These are phyloP conservation scores for Drosophila mulleri DNA, from an alignment of 2,888 invertebrate genomes.

Conservation along the genomic window DNA sequence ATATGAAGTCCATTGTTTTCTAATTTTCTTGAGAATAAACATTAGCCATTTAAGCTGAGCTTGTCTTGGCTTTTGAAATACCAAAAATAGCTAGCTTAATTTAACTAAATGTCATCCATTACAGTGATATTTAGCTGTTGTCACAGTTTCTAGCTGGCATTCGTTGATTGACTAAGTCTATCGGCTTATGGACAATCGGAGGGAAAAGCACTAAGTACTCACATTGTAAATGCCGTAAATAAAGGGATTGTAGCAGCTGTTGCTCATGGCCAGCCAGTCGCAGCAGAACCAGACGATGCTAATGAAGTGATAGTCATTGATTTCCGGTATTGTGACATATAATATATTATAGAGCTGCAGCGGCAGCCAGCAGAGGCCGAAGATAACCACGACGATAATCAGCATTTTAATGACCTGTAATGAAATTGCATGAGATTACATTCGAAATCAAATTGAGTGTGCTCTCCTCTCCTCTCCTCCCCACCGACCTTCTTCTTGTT, in stretches of 20 bases:
- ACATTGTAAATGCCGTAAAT: conserved; percentile 96
- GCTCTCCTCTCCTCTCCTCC: too few relatives aligned
- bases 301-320: conserved; percentile 92
- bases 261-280: conserved; percentile 95
- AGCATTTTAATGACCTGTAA: conserved; percentile 94
- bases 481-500: conserved; percentile 91
- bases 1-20: conserved; percentile 17
- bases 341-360: conserved; percentile 91
- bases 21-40: background rate
- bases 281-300: conserved; percentile 94
- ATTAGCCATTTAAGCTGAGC: background rate
- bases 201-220: conserved; percentile 84
- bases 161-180: background rate
- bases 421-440: background rate
- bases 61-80: background rate
- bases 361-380: conserved; percentile 94
- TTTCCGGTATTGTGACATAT: conserved; percentile 89
- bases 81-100: too few relatives aligned
- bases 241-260: conserved; percentile 95
- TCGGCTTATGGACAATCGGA: background rate
- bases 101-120: background rate
- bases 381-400: conserved; percentile 92
- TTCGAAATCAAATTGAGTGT: background rate
- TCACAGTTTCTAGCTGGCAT: background rate
- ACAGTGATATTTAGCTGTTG: background rate